Evolutionary conservation across 2,888 invertebrate species (phyloP), one percentile per base, ranked within the genome.

Genomic region (Resseliella maxima): DNA sequence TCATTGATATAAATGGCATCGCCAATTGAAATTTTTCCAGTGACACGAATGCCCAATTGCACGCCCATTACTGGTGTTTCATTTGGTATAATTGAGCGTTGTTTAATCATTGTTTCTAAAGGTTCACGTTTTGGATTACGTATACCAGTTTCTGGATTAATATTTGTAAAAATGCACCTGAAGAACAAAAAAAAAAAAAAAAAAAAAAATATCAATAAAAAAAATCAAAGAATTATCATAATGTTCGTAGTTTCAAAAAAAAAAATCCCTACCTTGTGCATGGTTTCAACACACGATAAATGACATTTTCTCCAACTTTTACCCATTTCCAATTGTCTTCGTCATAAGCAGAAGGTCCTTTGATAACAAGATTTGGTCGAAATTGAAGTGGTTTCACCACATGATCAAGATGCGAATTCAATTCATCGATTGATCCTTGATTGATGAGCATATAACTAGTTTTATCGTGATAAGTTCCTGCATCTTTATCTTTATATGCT

Each of bases 321-420:
- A 95, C 89, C 92, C 94, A 95, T 86, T 93, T 92, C 95, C 95
- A 96, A 8, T 91, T 90, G 88, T 96, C 95, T 90, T 96, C 95
- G 1, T 93, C 94, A 88, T 92, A 94, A 0, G 94, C 90, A 85
- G 90, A 88, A 0, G 92, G 92, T 0, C 93, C 93, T 86, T 92
- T 92, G 1, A 96, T 90, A 8, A 95, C 91, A 88, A 96, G 95
- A 90, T 95, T 95, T 0, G 94, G 94, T 83, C 96, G 92, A 90
- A 96, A 96, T 87, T 93, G 92, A 15, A 92, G 90, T 0, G 92
- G 89, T 24, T 91, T 89, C 0, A 95, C 93, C 6, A 92, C 90
- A 8, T 90, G 89, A 0, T 92, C 89, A 41, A 95, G 88, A 0
- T 94, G 93, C 0, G 90, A 91, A 89, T 95, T 95, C 50, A 96